These are phyloP conservation scores for Gavia stellata DNA, from an alignment of 2,113 vertebrate species.

Conservation along the genomic window DNA sequence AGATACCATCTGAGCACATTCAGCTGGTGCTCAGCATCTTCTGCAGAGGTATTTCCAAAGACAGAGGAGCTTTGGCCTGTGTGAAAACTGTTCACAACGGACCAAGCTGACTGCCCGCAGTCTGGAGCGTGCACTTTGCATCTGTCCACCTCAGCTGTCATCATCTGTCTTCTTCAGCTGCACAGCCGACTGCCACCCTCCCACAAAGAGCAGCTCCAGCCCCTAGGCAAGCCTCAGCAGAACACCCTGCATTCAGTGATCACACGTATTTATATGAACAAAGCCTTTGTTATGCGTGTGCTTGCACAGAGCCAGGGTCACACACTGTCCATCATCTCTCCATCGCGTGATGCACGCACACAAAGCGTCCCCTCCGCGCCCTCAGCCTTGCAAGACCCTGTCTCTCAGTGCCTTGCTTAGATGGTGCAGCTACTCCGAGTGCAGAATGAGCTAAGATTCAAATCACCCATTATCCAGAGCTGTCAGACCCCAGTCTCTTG, in stretches of 20 bases:
- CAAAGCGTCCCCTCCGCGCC: neutral
- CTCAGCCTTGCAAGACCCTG: neutral
- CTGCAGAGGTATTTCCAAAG: neutral
- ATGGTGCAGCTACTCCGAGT: neutral
- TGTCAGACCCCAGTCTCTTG: neutral
- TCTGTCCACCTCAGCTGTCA: neutral
- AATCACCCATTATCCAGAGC: neutral
- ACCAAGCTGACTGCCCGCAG: neutral
- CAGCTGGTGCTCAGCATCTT: neutral
- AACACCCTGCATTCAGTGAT: neutral
- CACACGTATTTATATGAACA: rapidly evolving
- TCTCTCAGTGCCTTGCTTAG: neutral
- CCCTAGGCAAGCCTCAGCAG: neutral
- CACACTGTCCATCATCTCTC: neutral
- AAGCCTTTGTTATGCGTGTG: neutral
- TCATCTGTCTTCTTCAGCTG: neutral
- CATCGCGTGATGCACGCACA: rapidly evolving
- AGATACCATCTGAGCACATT: neutral
- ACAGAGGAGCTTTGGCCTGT: neutral
- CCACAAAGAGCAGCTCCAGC: rapidly evolving
- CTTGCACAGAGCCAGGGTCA: neutral
- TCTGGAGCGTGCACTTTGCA: neutral
- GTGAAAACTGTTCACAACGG: neutral
- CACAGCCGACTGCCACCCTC: rapidly evolving
- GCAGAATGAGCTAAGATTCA: neutral